Evolutionary conservation across 2,888 invertebrate species (phyloP), one percentile per base, ranked within the genome.

Genomic region (Argynnis bischoffii): DNA sequence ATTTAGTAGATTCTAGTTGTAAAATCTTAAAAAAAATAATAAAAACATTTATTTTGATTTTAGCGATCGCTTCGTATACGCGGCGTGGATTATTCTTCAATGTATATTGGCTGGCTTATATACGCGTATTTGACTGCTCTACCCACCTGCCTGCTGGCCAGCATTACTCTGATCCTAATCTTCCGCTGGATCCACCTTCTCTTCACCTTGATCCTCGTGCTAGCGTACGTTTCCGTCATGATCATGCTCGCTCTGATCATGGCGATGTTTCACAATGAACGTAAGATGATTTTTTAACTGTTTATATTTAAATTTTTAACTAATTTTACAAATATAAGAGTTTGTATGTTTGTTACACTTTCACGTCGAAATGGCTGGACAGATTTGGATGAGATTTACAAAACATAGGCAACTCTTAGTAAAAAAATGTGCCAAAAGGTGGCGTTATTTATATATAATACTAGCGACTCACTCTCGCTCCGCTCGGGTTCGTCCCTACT

Each of bases 121-220:
- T 91, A 82, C 76, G 85, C 84, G 0, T 82, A 81, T 72, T 67
- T 91, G 64, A 86, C 88, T 0, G 84, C 83, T 0, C 55, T 88
- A 15, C 91, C 91, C 0, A 77, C 82, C 56, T 87, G 88, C 72
- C 21, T 88, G 15, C 77, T 89, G 11, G 87, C 81, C 0, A 73
- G 86, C 59, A 68, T 88, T 55, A 79, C 87, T 0, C 80, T 91
- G 26, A 88, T 87, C 68, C 79, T 89, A 48, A 85, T 89, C 70
- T 91, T 90, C 80, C 77, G 91, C 15, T 91, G 91, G 91, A 87
- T 91, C 71, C 85, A 89, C 61, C 72, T 90, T 16, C n/a, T 88
- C 2, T 78, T 77, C 61, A 83, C 85, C 0, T 70, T 90, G 31
- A 55, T 86, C 53, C 78, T 87, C 11, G 68, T 90, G 53, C 71